Evolutionary conservation across 2,113 vertebrate species (phyloP).

Genomic region (Theristicus caerulescens): DNA sequence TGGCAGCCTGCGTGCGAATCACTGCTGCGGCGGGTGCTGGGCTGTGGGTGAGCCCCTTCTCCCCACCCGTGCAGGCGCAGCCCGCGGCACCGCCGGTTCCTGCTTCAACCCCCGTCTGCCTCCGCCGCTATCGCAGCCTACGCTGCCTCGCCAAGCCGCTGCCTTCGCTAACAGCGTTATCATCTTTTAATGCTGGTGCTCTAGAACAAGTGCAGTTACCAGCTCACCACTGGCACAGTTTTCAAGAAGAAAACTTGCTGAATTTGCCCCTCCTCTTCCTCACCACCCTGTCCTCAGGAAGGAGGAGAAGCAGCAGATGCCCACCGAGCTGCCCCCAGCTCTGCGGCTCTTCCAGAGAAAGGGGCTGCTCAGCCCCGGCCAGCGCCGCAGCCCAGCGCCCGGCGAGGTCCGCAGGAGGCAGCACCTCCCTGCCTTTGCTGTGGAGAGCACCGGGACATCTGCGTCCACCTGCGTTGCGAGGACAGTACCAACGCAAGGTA

Average conservation of each 20-base stretch:
- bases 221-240: neutral
- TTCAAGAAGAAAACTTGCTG: conserved; percentile 40
- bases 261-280: neutral
- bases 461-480: neutral
- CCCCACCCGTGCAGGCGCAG: neutral
- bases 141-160: conserved; percentile 1
- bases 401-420: neutral
- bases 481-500: neutral
- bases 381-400: neutral
- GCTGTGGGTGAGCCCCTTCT: neutral
- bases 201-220: neutral
- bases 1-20: neutral
- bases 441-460: neutral
- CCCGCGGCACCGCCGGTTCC: neutral
- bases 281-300: neutral
- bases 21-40: rapidly evolving
- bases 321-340: too few relatives aligned
- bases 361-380: neutral
- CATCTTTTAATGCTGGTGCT: neutral
- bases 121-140: neutral
- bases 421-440: neutral
- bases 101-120: neutral
- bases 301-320: neutral
- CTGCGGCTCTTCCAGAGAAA: neutral
- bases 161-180: conserved; percentile 3